Percentiles rank a stretch among this genome's conserved stretches.
phyloP scores from a whole-genome alignment of 2,797 vertebrate genomes.

The Lycodopsis pacificus region DNA sequence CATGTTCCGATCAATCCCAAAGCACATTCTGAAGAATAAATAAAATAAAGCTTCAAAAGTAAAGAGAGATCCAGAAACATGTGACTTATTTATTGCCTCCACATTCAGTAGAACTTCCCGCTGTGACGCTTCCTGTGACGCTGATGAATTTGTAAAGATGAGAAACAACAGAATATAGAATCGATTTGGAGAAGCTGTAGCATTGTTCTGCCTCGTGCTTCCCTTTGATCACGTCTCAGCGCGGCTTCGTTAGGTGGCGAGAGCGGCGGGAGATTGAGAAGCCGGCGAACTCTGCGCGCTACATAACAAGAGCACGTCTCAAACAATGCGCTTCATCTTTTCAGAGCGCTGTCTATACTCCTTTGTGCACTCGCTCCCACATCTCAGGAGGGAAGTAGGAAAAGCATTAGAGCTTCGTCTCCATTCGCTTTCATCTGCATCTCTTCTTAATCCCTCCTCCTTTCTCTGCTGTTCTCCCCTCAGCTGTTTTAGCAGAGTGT shows the following conservation, averaged over 20 bases:
- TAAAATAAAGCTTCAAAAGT: conserved; percentile 13
- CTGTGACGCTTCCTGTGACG: conserved; percentile 2
- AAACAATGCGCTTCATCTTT: conserved; percentile 72
- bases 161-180: conserved; percentile 47
- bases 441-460: conserved; percentile 78
- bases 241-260: conserved; percentile 64
- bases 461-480: conserved; percentile 58
- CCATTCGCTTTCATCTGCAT: conserved; percentile 80
- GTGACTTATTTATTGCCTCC: conserved; percentile 34
- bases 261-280: conserved; percentile 56
- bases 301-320: conserved; percentile 69
- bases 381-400: conserved; percentile 71
- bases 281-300: conserved; percentile 23
- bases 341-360: conserved; percentile 58
- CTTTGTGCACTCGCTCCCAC: conserved; percentile 27
- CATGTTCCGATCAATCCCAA: conserved; percentile 18
- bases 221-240: conserved; percentile 54
- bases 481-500: conserved; percentile 53
- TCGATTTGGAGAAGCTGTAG: conserved; percentile 40
- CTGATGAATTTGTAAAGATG: conserved; percentile 49
- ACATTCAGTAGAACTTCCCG: conserved; percentile 20
- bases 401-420: conserved; percentile 76
- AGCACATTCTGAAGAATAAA: conserved; percentile 1
- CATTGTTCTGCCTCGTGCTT: conserved; percentile 14
- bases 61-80: conserved; percentile 19